Conservation (phyloP, 2,113 vertebrate genomes). For the Thamnaconus septentrionalis region DNA sequence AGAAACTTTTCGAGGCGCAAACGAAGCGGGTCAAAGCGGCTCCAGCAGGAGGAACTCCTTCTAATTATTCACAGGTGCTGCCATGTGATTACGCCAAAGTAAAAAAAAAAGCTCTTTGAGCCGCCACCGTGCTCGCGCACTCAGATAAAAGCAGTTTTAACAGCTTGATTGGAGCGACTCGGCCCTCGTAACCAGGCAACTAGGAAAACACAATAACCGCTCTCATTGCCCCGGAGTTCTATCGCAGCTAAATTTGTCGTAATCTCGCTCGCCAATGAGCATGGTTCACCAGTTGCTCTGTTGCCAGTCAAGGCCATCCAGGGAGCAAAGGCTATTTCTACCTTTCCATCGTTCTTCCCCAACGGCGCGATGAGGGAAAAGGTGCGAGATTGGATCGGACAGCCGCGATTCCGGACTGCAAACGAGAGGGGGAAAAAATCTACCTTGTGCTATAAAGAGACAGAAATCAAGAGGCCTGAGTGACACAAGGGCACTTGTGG, state of each 20-base stretch:
- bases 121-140: slow-evolving; percentile 3
- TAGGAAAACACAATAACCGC: slow-evolving; percentile 48
- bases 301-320: slow-evolving; percentile 21
- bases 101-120: slow-evolving; percentile 22
- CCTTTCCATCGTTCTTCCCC: not conserved
- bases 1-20: too few species aligned
- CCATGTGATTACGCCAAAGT: slow-evolving; percentile 17
- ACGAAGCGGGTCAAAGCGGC: too few species aligned
- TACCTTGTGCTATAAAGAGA: too few species aligned
- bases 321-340: slow-evolving; percentile 6
- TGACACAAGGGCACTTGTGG: not conserved
- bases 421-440: too few species aligned
- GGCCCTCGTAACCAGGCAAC: slow-evolving; percentile 57
- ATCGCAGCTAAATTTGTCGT: slow-evolving; percentile 21
- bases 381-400: too few species aligned
- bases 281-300: slow-evolving; percentile 21
- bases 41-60: not conserved
- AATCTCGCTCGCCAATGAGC: slow-evolving; percentile 31
- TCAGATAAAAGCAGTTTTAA: slow-evolving; percentile 35
- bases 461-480: too few species aligned
- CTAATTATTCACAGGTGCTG: slow-evolving; percentile 29
- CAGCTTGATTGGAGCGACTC: slow-evolving; percentile 25
- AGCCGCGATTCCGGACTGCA: too few species aligned
- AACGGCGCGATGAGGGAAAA: too few species aligned
- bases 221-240: slow-evolving; percentile 13